phyloP scores from a whole-genome alignment of 1,140 invertebrate species.

The Samia ricini region DNA sequence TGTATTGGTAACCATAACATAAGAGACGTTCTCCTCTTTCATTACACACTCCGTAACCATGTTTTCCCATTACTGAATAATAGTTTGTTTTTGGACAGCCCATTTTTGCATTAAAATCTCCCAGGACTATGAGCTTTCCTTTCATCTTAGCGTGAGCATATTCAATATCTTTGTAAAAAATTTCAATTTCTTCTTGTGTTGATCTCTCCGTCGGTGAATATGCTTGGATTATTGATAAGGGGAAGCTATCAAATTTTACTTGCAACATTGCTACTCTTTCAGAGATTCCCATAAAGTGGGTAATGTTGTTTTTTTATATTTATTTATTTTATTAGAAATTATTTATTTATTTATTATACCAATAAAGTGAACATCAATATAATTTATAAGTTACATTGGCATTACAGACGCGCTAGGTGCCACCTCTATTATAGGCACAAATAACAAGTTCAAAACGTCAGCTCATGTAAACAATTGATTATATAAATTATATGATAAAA shows the following conservation, averaged over 20 bases:
- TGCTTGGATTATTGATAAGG: conserved; percentile 31
- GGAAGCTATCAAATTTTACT: conserved; percentile 22
- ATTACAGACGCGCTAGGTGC: too few species aligned
- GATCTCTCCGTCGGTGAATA: conserved; percentile 31
- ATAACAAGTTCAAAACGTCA: too few species aligned
- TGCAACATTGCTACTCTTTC: conserved; percentile 33
- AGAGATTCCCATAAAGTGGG: conserved; percentile 29
- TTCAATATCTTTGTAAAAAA: conserved; percentile 25
- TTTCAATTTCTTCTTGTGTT: conserved; percentile 27
- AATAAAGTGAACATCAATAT: too few species aligned
- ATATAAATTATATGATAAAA: too few species aligned
- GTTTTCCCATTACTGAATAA: too few species aligned
- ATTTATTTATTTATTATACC: too few species aligned
- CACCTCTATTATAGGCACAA: too few species aligned
- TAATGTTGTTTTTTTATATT: conserved; percentile 28
- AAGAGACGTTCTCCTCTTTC: conserved; percentile 25
- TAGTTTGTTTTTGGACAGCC: conserved; percentile 8
- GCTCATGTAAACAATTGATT: too few species aligned
- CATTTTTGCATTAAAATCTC: too few species aligned
- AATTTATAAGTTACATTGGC: too few species aligned
- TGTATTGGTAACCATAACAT: conserved; percentile 18
- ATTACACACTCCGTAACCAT: too few species aligned
- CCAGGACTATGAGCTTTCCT: conserved; percentile 13
- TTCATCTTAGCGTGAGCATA: conserved; percentile 10
- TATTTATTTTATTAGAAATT: too few species aligned